Evolutionary conservation across 2,113 vertebrate species (phyloP).

Genomic region (Nyctereutes procyonoides): DNA sequence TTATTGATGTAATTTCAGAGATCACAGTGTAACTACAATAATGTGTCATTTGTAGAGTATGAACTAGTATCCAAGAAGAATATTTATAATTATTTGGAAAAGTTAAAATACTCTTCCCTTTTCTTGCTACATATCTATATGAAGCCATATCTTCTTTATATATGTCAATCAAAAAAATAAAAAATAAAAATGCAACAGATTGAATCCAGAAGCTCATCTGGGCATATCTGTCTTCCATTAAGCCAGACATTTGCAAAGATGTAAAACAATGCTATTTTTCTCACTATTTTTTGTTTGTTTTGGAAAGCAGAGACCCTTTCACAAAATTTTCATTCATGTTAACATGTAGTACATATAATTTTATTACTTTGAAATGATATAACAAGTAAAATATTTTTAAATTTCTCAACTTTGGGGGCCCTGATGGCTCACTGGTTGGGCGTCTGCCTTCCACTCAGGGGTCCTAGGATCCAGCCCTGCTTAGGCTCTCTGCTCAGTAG

Average conservation of each 20-base stretch:
- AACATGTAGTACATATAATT: neutral
- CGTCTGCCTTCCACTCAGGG: too few relatives aligned
- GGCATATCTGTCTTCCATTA: neutral
- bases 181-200: neutral
- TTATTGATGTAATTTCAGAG: neutral
- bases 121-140: neutral
- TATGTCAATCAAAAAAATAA: neutral
- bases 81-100: neutral
- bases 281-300: neutral
- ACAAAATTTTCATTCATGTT: neutral
- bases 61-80: neutral
- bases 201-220: neutral
- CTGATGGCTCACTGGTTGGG: too few relatives aligned
- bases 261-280: neutral
- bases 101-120: neutral
- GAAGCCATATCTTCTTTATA: neutral
- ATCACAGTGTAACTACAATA: neutral
- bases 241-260: neutral
- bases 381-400: neutral
- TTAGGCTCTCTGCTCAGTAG: too few relatives aligned
- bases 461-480: too few relatives aligned
- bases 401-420: neutral
- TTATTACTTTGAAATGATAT: neutral
- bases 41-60: neutral
- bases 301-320: neutral